Evolutionary conservation across 1,140 invertebrate species (phyloP).

Genomic region (Drosophila melanica): DNA sequence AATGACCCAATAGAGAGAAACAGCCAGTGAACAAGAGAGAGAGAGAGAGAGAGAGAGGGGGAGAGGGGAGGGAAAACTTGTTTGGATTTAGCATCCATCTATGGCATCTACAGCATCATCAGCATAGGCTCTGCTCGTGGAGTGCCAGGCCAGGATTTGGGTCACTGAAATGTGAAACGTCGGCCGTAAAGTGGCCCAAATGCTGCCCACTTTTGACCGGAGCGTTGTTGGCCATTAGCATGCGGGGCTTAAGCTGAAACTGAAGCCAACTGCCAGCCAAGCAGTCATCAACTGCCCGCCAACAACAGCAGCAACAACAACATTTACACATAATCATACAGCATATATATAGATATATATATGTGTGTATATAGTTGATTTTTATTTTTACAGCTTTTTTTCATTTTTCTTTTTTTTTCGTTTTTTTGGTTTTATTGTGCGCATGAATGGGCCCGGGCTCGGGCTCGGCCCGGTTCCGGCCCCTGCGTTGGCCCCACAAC

Average conservation of each 20-base stretch:
- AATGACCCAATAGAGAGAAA: constrained; percentile 32
- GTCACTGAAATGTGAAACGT: constrained; percentile 74
- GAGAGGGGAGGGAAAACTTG: constrained; percentile 32
- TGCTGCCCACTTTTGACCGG: constrained; percentile 68
- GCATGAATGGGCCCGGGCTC: constrained; percentile 63
- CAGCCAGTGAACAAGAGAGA: too few relatives aligned
- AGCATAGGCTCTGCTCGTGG: constrained; percentile 7
- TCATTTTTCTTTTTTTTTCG: constrained; percentile 8
- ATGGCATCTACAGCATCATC: constrained; percentile 37
- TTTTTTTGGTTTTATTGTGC: constrained; percentile 74
- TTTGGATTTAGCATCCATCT: constrained; percentile 52
- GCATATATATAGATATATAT: constrained; percentile 53
- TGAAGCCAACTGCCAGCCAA: constrained; percentile 49
- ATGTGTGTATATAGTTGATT: constrained; percentile 54
- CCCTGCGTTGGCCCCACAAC: constrained; percentile 13
- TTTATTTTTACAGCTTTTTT: constrained; percentile 23
- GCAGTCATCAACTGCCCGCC: constrained; percentile 38
- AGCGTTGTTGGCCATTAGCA: constrained; percentile 37
- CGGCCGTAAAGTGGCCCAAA: constrained; percentile 74
- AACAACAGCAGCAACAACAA: constrained; percentile 13
- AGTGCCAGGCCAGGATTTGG: constrained; percentile 65
- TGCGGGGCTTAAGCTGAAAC: constrained; percentile 30
- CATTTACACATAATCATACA: constrained; percentile 34
- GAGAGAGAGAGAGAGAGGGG: constrained; percentile 1
- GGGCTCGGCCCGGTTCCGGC: constrained; percentile 4